phyloP scores from a whole-genome alignment of 2,113 vertebrate species.

The Spermophilus dauricus region DNA sequence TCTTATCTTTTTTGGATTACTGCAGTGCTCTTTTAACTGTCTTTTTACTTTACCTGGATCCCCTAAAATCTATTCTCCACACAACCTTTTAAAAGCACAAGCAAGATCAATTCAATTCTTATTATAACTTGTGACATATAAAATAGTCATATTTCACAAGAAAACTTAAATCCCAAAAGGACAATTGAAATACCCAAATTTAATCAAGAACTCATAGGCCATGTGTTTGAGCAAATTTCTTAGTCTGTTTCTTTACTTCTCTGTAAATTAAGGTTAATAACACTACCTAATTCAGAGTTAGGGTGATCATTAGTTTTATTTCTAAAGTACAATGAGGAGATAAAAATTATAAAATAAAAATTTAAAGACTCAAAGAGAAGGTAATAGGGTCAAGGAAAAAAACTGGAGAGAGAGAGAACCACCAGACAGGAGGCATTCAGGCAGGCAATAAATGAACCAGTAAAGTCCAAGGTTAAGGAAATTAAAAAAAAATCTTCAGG shows the following conservation, averaged over 20 bases:
- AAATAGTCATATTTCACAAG: conserved; percentile 14
- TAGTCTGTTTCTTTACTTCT: not conserved
- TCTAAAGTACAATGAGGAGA: not conserved
- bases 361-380: not conserved
- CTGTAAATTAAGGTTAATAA: not conserved
- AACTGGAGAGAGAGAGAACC: not conserved
- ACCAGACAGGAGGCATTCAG: not conserved
- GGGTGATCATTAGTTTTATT: not conserved
- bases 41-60: not conserved
- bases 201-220: not conserved
- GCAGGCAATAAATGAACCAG: not conserved
- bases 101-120: conserved; percentile 7
- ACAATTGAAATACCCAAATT: conserved; percentile 21
- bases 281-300: not conserved
- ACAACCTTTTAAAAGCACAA: not conserved
- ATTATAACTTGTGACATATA: not conserved
- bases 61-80: not conserved
- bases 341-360: conserved; percentile 27
- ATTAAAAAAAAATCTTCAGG: not conserved
- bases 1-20: not conserved
- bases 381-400: not conserved
- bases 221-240: not conserved
- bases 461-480: not conserved
- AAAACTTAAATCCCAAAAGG: not conserved
- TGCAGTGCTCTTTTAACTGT: not conserved